These are phyloP conservation scores for Galaxea fascicularis DNA, from an alignment of 92 coral and sea anemone species.

Conservation along the genomic window DNA sequence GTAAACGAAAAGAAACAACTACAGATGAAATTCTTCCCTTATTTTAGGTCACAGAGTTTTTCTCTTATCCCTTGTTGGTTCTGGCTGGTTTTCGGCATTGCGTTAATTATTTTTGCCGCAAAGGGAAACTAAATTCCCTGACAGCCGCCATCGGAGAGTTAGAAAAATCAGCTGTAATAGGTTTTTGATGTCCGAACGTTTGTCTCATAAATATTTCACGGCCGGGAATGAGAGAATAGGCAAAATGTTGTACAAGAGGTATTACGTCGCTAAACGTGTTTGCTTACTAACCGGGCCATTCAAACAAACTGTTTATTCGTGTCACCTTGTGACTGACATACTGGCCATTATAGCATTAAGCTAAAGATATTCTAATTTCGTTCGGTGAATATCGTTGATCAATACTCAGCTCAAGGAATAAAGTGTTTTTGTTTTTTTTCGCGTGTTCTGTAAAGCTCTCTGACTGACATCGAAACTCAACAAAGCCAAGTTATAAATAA, in stretches of 20 bases:
- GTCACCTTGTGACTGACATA: conserved; percentile 85
- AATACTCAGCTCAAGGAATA: conserved; percentile 64
- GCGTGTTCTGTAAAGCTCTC: conserved; percentile 35
- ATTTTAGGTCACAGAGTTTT: background rate
- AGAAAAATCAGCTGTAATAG: background rate
- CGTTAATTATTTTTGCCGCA: background rate
- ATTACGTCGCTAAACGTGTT: conserved; percentile 82
- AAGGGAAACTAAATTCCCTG: background rate
- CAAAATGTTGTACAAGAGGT: conserved; percentile 51
- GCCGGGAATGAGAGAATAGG: conserved; percentile 20
- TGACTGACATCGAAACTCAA: conserved; percentile 34
- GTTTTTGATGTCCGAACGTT: conserved; percentile 26
- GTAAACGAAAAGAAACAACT: background rate
- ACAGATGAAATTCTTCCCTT: background rate
- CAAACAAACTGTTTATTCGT: conserved; percentile 88
- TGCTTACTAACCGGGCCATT: conserved; percentile 86
- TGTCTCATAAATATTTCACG: conserved; percentile 42
- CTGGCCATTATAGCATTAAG: conserved; percentile 87
- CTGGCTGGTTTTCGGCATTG: background rate
- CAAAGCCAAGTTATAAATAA: conserved; percentile 56
- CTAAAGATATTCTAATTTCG: conserved; percentile 90
- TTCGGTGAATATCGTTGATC: conserved; percentile 76
- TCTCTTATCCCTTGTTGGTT: background rate
- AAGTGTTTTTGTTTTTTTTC: conserved; percentile 60
- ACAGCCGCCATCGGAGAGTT: background rate